Percentiles rank a stretch among this genome's conserved stretches.
These are phyloP conservation scores for Phaenicophaeus curvirostris DNA, from an alignment of 2,797 vertebrate species.

Conservation along the genomic window DNA sequence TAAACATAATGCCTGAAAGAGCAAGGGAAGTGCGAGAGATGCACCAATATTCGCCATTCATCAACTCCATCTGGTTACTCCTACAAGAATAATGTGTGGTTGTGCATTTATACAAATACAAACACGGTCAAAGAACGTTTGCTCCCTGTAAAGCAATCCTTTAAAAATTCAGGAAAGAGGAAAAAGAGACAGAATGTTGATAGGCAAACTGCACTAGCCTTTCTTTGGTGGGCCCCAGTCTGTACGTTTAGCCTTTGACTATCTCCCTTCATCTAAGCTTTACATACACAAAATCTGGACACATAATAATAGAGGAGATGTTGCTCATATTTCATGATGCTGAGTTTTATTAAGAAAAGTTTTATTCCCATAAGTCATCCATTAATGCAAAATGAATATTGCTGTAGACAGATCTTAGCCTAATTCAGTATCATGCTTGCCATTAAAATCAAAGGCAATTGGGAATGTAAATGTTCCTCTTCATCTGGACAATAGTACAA, in stretches of 20 bases:
- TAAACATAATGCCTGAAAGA: background rate
- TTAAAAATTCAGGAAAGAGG: background rate
- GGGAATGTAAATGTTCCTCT: background rate
- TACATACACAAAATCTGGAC: background rate
- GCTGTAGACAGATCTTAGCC: background rate
- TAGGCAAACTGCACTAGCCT: background rate
- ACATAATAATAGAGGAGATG: background rate
- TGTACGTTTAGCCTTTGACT: background rate
- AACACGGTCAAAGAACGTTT: background rate
- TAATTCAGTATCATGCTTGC: background rate
- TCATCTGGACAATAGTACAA: background rate
- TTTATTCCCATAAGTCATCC: background rate
- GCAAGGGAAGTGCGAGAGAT: background rate
- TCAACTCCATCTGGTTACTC: background rate
- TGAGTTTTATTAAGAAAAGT: background rate
- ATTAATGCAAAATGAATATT: background rate
- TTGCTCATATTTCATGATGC: background rate
- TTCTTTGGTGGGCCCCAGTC: background rate
- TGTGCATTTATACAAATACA: background rate
- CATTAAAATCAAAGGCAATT: background rate
- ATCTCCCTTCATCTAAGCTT: background rate
- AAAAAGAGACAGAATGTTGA: background rate
- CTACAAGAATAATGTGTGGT: background rate
- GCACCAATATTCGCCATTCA: background rate
- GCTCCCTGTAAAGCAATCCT: background rate